Evolutionary conservation across 2,797 vertebrate species (phyloP).

Genomic region (Spea hammondii): DNA sequence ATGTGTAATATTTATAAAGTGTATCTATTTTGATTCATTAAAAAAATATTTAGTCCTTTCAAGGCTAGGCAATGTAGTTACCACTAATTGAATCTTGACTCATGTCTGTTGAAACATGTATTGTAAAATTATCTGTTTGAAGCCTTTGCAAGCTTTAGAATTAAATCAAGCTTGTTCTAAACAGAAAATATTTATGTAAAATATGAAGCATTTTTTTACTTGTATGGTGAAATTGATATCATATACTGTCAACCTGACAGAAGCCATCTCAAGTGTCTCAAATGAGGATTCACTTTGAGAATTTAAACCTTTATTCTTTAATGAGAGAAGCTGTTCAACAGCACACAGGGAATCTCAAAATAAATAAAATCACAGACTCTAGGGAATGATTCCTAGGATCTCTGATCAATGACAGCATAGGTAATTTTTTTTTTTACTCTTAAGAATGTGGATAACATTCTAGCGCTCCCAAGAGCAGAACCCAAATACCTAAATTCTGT

Average conservation of each 20-base stretch:
- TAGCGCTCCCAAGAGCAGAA: background rate
- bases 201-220: background rate
- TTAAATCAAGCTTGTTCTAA: background rate
- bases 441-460: constrained; percentile 10
- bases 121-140: background rate
- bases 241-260: background rate
- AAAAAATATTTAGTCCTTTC: background rate
- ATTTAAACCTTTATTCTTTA: constrained; percentile 17
- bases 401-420: constrained; percentile 1
- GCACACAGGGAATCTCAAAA: constrained; percentile 25
- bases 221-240: background rate
- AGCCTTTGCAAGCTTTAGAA: background rate
- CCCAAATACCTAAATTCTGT: background rate
- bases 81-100: background rate
- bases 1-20: background rate
- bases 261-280: background rate
- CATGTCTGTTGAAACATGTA: background rate
- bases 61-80: background rate
- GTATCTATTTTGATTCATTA: background rate
- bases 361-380: constrained; percentile 10
- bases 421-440: constrained; percentile 14
- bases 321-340: constrained; percentile 30
- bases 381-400: constrained; percentile 14
- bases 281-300: constrained; percentile 8
- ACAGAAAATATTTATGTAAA: background rate